Conservation (phyloP, 2,888 invertebrate genomes). For the Tricholauxania praeusta region DNA sequence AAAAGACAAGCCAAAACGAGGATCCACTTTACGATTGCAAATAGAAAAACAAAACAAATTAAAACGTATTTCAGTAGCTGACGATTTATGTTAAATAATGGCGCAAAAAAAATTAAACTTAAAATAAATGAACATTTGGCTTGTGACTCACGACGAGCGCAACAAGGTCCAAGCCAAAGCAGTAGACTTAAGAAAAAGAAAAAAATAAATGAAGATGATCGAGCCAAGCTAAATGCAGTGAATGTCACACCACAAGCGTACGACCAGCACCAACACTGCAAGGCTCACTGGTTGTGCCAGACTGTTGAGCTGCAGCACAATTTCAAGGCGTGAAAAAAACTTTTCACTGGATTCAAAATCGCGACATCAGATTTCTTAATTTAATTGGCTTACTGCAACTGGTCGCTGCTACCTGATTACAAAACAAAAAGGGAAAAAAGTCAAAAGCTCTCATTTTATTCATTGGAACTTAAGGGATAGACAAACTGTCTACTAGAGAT, state of each 20-base stretch:
- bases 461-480: slow-evolving; percentile 16
- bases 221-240: too few species aligned
- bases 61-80: slow-evolving; percentile 61
- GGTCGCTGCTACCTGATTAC: background rate
- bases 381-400: slow-evolving; percentile 55
- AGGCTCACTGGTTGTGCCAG: too few species aligned
- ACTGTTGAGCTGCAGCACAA: too few species aligned
- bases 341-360: slow-evolving; percentile 38
- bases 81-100: slow-evolving; percentile 63
- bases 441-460: background rate
- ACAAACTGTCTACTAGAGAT: slow-evolving; percentile 28
- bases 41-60: background rate
- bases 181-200: too few species aligned
- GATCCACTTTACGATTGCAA: background rate
- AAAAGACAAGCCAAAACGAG: background rate
- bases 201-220: too few species aligned
- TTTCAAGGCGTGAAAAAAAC: too few species aligned
- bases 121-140: slow-evolving; percentile 19
- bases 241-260: too few species aligned
- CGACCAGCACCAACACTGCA: too few species aligned
- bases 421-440: background rate
- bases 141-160: slow-evolving; percentile 30
- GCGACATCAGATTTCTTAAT: slow-evolving; percentile 59
- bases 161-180: too few species aligned
- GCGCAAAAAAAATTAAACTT: background rate